Evolutionary conservation across 2,888 invertebrate genomes (phyloP), one percentile per base, ranked within the genome.

Genomic region (Lithophane semibrunnea): DNA sequence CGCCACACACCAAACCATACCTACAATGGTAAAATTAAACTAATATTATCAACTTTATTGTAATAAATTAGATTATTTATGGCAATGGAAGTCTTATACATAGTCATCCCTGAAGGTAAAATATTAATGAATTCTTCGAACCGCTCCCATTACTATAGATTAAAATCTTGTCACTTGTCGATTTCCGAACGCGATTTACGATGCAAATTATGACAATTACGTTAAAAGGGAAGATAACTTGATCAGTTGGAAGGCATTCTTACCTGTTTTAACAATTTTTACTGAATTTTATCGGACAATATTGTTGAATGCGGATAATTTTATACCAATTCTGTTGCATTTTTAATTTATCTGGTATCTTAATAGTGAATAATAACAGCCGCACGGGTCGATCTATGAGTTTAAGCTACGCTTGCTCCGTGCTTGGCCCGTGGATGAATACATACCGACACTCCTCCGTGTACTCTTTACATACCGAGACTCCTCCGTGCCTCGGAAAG

Each of bases 171-270:
- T 72, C 86, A 76, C 69, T 68, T 64, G 75, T 66, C 83, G 64
- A 86, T 85, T 79, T 71, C n/a, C 42, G 71, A 85, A 74, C 65
- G 76, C 68, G 12, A 85, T 85, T 84, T 79, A 79, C 75, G 75
- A 85, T 86, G 83, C 72, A 85, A 85, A 84, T 85, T 82, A 78
- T 72, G 71, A 37, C 58, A 82, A 85, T 83, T 83, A 63, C 42
- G 58, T 60, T 72, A 49, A 69, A 58, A 64, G 5, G 18, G 18
- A 0, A 42, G 56, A 58, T 80, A 37, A 63, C 49, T 70, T 79
- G 18, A 70, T 79, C n/a, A 63, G 49, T 37, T 52, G 47, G 2
- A 12, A 21, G 44, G 7, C 54, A 44, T 29, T 65, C 60, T 73
- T 56, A 56, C 54, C 44, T 52, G 44, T 9, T n/a, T 49, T 42